These are phyloP conservation scores for Tyria jacobaeae DNA, from an alignment of 2,888 invertebrate genomes.

Conservation along the genomic window DNA sequence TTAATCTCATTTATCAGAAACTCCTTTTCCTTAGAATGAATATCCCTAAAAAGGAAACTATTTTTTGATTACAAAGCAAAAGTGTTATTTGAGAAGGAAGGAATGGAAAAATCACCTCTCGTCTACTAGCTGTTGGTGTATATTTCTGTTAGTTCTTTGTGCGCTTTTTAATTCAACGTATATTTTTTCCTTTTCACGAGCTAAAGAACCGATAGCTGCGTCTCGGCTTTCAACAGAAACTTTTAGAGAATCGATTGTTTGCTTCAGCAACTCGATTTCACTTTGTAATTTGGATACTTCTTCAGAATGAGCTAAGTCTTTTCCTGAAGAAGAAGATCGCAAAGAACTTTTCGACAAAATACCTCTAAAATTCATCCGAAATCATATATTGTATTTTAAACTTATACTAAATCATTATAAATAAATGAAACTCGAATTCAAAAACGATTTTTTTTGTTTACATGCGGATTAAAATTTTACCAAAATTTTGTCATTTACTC, in stretches of 20 bases:
- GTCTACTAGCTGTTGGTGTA: conserved; percentile 84
- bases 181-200: conserved; percentile 83
- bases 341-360: conserved; percentile 61
- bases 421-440: conserved; percentile 29
- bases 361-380: conserved; percentile 61
- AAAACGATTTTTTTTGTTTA: conserved; percentile 46
- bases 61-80: neutral
- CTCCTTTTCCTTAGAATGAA: conserved; percentile 85
- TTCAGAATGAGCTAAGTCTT: conserved; percentile 46
- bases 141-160: conserved; percentile 75
- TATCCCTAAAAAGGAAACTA: conserved; percentile 56
- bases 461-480: conserved; percentile 31
- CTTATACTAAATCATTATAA: conserved; percentile 42
- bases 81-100: neutral
- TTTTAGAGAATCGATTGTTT: conserved; percentile 74
- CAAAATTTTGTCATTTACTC: conserved; percentile 47
- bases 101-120: conserved; percentile 67
- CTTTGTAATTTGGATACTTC: conserved; percentile 61
- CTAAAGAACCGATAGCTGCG: conserved; percentile 74
- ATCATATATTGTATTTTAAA: conserved; percentile 36
- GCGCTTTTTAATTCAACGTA: conserved; percentile 78
- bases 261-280: conserved; percentile 78
- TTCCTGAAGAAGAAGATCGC: conserved; percentile 53
- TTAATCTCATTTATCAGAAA: conserved; percentile 77
- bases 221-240: conserved; percentile 79